A percentile compares a stretch with the other conserved stretches of the same genome.
Conservation (phyloP, 2,113 vertebrate species). For the Mionectes macconnelli region DNA sequence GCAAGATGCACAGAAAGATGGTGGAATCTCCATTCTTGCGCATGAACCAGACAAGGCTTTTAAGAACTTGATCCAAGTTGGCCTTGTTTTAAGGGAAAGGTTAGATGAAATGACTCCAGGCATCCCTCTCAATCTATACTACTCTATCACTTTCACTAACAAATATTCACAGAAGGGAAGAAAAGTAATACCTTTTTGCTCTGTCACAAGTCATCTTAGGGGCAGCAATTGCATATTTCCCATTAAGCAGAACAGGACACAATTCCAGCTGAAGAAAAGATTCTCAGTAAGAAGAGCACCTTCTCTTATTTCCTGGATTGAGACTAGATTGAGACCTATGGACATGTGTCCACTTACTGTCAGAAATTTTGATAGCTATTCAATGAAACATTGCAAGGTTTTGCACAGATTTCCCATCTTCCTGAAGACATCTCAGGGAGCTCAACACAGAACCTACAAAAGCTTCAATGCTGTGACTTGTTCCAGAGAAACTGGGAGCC, state of each 20-base stretch:
- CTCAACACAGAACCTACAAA: not conserved
- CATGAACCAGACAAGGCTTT: not conserved
- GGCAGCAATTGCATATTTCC: not conserved
- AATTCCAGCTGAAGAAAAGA: not conserved
- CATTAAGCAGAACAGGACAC: not conserved
- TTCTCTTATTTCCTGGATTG: not conserved
- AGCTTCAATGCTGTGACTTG: not conserved
- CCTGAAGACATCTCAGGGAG: not conserved
- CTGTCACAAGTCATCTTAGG: not conserved
- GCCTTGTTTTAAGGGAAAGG: not conserved
- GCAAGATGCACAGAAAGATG: not conserved
- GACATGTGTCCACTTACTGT: not conserved
- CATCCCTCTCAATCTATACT: not conserved
- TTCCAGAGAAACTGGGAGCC: not conserved
- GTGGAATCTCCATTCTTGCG: not conserved
- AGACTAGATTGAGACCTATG: not conserved
- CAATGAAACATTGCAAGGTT: not conserved
- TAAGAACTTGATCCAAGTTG: not conserved
- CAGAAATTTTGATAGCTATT: not conserved
- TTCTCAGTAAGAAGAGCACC: not conserved
- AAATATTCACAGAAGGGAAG: not conserved
- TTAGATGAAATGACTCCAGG: not conserved
- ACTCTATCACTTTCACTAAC: not conserved
- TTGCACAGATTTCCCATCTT: not conserved
- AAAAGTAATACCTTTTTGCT: not conserved